phyloP scores from a whole-genome alignment of 1,140 invertebrate species.

The Papilio helenus region DNA sequence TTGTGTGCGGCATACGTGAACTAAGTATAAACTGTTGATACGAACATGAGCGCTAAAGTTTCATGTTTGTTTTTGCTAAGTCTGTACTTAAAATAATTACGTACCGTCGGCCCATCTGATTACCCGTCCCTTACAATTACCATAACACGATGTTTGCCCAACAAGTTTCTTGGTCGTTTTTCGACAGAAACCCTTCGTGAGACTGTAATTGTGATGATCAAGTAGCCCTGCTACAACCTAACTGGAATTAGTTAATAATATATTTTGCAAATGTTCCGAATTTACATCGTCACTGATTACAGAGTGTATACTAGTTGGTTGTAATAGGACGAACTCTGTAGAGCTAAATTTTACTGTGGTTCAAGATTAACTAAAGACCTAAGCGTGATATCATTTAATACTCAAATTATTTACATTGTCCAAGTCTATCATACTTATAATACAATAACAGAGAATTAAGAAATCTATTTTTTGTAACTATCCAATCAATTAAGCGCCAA shows the following conservation, averaged over 20 bases:
- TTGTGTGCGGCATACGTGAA: background rate
- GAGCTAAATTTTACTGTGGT: background rate
- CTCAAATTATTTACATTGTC: too few species aligned
- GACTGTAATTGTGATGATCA: conserved; percentile 19
- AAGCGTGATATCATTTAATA: too few species aligned
- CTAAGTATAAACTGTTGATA: conserved; percentile 13
- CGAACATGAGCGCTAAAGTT: conserved; percentile 3
- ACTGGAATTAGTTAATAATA: conserved; percentile 32
- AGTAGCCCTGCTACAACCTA: background rate
- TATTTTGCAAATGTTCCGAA: conserved; percentile 10
- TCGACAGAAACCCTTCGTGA: conserved; percentile 40
- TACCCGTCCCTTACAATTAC: conserved; percentile 50
- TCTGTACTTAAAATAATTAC: conserved; percentile 29
- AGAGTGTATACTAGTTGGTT: background rate
- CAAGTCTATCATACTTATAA: too few species aligned
- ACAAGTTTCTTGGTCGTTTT: conserved; percentile 47
- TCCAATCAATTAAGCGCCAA: too few species aligned
- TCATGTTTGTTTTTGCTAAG: conserved; percentile 35
- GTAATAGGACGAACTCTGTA: background rate
- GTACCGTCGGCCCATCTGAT: conserved; percentile 20
- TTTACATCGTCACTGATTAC: background rate
- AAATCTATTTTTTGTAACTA: too few species aligned
- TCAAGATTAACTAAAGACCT: background rate
- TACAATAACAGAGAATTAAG: too few species aligned
- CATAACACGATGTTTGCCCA: conserved; percentile 61